Evolutionary conservation across 2,797 vertebrate species (phyloP).

Genomic region (Gallinago stenura): DNA sequence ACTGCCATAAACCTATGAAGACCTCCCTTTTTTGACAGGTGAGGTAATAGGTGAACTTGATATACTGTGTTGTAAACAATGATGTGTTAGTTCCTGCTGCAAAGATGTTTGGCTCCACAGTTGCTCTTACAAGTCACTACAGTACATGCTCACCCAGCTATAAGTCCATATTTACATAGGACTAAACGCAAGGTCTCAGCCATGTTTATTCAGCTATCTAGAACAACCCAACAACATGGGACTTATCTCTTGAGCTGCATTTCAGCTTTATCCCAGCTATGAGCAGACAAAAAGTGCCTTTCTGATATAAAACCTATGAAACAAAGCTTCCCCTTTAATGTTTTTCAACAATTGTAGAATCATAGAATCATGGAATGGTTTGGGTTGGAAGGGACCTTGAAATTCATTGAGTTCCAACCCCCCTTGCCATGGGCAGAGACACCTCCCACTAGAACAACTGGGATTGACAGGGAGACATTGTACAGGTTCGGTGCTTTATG

Average conservation of each 20-base stretch:
- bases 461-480: neutral
- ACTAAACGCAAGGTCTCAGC: neutral
- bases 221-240: neutral
- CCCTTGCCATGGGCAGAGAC: too few relatives aligned
- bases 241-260: neutral
- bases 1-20: neutral
- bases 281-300: neutral
- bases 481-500: neutral
- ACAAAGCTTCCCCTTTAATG: neutral
- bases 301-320: neutral
- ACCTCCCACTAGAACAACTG: neutral
- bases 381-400: too few relatives aligned
- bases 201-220: neutral
- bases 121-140: neutral
- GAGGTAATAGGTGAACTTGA: neutral
- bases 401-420: too few relatives aligned
- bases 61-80: neutral
- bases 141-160: too few relatives aligned
- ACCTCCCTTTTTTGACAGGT: neutral
- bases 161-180: fast-evolving
- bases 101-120: neutral
- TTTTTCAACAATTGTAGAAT: neutral
- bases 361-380: too few relatives aligned
- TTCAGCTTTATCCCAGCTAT: neutral
- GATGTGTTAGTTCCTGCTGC: neutral